Percentiles rank a stretch among this genome's conserved stretches.
Conservation (phyloP, 2,888 invertebrate genomes). For the Eurois occulta region DNA sequence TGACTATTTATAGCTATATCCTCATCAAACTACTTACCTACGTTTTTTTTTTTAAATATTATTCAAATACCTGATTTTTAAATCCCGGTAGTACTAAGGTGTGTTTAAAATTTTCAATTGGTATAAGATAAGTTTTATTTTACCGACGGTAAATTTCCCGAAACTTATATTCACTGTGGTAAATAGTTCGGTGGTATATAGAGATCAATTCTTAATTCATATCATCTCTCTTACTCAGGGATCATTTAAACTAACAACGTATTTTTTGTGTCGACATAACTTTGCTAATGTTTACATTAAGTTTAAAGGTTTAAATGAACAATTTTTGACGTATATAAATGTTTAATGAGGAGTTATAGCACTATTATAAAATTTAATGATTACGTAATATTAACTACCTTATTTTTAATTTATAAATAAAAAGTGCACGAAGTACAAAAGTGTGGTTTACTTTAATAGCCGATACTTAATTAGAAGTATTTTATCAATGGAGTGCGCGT, state of each 20-base stretch:
- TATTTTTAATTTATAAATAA: constrained; percentile 50
- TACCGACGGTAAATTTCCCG: constrained; percentile 68
- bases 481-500: constrained; percentile 83
- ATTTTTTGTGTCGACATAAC: constrained; percentile 21
- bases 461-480: constrained; percentile 80
- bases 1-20: constrained; percentile 31
- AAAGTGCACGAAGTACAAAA: constrained; percentile 68
- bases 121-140: constrained; percentile 7
- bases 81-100: neutral
- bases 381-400: constrained; percentile 57
- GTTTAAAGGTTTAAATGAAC: constrained; percentile 2
- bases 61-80: neutral
- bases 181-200: constrained; percentile 5
- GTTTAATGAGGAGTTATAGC: constrained; percentile 36
- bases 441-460: constrained; percentile 75
- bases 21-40: constrained; percentile 44
- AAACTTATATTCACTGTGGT: constrained; percentile 57
- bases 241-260: neutral
- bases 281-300: constrained; percentile 40
- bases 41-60: constrained; percentile 9
- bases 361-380: constrained; percentile 55
- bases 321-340: constrained; percentile 11
- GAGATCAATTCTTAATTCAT: neutral
- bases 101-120: constrained; percentile 8
- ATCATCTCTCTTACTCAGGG: neutral